Evolutionary conservation across 2,888 invertebrate genomes (phyloP).

Genomic region (Chrysolina oricalcia): DNA sequence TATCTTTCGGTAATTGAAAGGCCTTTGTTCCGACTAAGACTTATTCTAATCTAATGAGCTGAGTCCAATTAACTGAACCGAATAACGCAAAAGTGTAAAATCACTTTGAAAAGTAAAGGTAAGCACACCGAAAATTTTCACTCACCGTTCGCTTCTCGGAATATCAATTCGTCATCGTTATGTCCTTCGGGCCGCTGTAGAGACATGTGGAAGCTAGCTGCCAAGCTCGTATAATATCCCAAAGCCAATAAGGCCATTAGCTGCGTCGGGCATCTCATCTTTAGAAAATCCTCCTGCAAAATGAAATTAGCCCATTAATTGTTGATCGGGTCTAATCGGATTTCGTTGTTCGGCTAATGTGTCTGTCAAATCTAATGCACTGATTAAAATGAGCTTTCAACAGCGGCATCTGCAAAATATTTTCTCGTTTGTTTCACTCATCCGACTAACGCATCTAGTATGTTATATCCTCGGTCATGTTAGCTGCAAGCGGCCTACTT

Average conservation of each 20-base stretch:
- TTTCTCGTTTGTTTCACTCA: not conserved
- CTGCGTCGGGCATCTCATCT: conserved; percentile 35
- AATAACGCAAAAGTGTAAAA: too few species aligned
- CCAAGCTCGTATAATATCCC: conserved; percentile 38
- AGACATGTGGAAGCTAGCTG: conserved; percentile 23
- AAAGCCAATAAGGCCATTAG: conserved; percentile 35
- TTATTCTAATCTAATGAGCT: too few species aligned
- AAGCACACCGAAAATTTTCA: not conserved
- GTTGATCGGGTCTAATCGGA: conserved; percentile 1
- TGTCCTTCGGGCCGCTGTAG: conserved; percentile 28
- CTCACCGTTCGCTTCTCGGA: conserved; percentile 34
- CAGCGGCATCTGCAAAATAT: not conserved
- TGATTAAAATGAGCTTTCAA: not conserved
- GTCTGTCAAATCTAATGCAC: not conserved
- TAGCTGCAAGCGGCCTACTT: too few species aligned
- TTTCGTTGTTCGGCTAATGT: not conserved
- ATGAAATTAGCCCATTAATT: conserved; percentile 5
- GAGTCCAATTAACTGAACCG: too few species aligned
- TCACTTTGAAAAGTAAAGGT: too few species aligned
- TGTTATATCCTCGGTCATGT: too few species aligned
- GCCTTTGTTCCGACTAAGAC: too few species aligned
- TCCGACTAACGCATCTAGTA: too few species aligned
- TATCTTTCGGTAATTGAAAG: too few species aligned
- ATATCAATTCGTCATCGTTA: conserved; percentile 28
- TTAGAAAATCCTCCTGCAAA: conserved; percentile 17